phyloP scores from a whole-genome alignment of 2,113 vertebrate genomes.

The Pseudonaja textilis region DNA sequence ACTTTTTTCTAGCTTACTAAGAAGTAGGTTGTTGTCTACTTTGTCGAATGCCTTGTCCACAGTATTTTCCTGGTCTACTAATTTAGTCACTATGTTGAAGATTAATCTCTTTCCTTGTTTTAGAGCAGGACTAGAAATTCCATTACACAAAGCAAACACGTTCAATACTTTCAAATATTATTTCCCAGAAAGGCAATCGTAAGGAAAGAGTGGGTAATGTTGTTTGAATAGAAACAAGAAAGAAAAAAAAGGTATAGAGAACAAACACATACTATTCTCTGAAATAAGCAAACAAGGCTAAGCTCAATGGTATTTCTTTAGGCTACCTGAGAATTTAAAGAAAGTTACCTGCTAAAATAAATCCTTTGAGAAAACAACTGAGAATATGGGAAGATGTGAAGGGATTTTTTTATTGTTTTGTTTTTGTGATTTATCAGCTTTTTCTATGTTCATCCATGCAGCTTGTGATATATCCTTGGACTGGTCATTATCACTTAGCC shows the following conservation, averaged over 20 bases:
- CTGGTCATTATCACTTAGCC: background rate
- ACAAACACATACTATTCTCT: background rate
- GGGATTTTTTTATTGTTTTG: background rate
- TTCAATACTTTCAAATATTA: background rate
- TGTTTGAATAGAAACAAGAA: background rate
- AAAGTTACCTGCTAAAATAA: background rate
- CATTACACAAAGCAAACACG: background rate
- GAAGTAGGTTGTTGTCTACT: too few species aligned
- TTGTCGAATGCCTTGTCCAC: too few species aligned
- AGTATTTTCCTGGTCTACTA: too few species aligned
- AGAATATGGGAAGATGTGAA: background rate
- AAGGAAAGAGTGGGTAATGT: background rate
- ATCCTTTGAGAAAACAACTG: background rate
- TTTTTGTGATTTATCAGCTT: background rate
- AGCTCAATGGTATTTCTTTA: background rate
- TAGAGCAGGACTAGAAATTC: background rate
- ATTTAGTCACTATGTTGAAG: too few species aligned
- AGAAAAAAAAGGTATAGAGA: background rate
- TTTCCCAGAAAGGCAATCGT: background rate
- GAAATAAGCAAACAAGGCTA: background rate
- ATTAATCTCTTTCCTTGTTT: background rate
- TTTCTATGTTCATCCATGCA: background rate
- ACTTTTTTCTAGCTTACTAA: too few species aligned
- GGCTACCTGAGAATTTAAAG: background rate
- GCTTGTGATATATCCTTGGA: background rate